A percentile compares a stretch with the other conserved stretches of the same genome.
Conservation (phyloP, 2,888 invertebrate species). For the Drosophila picticornis region DNA sequence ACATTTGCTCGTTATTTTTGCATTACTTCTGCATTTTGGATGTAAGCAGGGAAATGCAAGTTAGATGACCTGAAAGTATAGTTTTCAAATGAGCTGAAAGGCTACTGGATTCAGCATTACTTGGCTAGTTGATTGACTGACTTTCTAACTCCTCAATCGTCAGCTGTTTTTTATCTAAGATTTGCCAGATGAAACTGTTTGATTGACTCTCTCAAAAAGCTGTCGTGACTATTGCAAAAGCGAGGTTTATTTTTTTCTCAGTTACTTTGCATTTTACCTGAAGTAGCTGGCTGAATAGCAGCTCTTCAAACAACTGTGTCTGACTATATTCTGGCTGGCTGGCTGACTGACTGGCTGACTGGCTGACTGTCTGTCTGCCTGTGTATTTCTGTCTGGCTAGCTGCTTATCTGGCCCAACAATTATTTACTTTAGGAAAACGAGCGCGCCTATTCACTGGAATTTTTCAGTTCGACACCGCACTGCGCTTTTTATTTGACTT, state of each 20-base stretch:
- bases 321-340: background rate
- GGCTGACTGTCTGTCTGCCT: background rate
- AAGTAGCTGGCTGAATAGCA: constrained; percentile 8
- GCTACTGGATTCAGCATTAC: background rate
- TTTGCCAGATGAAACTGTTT: background rate
- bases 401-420: constrained; percentile 72
- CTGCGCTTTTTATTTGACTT: constrained; percentile 79
- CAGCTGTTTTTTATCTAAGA: background rate
- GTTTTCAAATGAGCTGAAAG: background rate
- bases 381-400: constrained; percentile 35
- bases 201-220: background rate
- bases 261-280: constrained; percentile 5
- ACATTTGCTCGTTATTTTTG: background rate
- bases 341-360: background rate
- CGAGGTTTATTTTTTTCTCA: background rate
- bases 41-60: background rate
- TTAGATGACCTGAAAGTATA: background rate
- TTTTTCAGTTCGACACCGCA: constrained; percentile 42
- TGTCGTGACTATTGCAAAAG: background rate
- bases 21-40: no score
- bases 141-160: background rate
- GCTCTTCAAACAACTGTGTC: constrained; percentile 16
- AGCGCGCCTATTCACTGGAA: constrained; percentile 72
- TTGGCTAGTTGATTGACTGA: background rate
- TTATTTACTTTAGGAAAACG: constrained; percentile 64